phyloP scores from a whole-genome alignment of 2,888 invertebrate genomes.

The Metalampra italica region DNA sequence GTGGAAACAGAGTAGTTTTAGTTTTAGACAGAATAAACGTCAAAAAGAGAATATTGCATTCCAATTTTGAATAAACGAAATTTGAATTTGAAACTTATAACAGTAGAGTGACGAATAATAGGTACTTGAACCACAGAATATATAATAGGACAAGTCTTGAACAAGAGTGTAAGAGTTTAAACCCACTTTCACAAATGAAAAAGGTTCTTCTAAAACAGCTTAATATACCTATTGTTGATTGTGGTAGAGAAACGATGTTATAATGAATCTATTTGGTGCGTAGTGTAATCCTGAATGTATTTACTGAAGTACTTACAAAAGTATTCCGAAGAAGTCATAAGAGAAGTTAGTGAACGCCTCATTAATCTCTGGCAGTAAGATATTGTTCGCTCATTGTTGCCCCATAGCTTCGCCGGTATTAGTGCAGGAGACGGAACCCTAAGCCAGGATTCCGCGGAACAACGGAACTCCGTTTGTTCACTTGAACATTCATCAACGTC shows the following conservation, averaged over 20 bases:
- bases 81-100: too few species aligned
- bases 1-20: too few species aligned
- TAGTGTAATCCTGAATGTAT: too few species aligned
- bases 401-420: conserved; percentile 28
- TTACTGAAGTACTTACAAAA: too few species aligned
- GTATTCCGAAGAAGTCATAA: not conserved
- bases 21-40: too few species aligned
- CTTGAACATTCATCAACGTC: conserved; percentile 61
- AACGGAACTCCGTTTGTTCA: conserved; percentile 35
- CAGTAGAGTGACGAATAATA: too few species aligned
- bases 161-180: too few species aligned
- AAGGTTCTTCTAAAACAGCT: conserved; percentile 30
- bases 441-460: conserved; percentile 25
- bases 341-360: not conserved
- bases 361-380: conserved; percentile 12
- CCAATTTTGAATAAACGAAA: too few species aligned
- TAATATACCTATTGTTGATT: not conserved
- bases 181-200: too few species aligned
- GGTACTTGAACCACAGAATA: too few species aligned
- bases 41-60: too few species aligned
- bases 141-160: too few species aligned
- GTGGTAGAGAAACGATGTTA: not conserved
- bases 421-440: conserved; percentile 31
- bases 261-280: not conserved
- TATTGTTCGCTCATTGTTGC: conserved; percentile 35